phyloP scores from a whole-genome alignment of 2,797 vertebrate genomes.

The Telmatherina bonti region DNA sequence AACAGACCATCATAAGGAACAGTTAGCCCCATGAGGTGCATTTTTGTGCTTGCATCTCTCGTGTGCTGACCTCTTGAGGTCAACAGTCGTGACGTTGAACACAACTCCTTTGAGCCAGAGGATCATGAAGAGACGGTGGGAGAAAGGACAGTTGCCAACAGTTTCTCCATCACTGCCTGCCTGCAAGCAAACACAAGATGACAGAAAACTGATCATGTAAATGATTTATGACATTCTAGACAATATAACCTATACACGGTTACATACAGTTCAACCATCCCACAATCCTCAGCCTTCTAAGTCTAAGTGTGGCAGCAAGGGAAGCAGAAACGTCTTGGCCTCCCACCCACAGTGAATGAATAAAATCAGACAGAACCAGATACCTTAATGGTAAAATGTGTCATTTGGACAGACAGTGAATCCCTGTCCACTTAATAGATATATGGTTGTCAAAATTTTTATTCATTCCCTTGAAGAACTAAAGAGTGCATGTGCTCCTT shows the following conservation, averaged over 20 bases:
- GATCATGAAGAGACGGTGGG: constrained; percentile 99
- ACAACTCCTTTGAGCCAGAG: constrained; percentile 99
- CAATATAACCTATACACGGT: not conserved
- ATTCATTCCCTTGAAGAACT: not conserved
- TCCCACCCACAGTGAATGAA: not conserved
- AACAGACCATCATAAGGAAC: not conserved
- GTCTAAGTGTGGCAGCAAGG: not conserved
- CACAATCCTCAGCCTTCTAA: not conserved
- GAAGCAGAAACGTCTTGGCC: not conserved
- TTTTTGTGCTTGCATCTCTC: not conserved
- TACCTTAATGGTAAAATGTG: not conserved
- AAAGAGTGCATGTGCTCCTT: not conserved
- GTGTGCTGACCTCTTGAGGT: constrained; percentile 91
- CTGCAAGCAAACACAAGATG: constrained; percentile 70
- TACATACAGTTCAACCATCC: not conserved
- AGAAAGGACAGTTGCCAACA: constrained; percentile 98
- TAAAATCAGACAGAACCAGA: not conserved
- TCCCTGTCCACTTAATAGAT: no score
- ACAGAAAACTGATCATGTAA: not conserved
- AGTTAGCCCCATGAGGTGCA: rapidly evolving
- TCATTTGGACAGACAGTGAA: not conserved
- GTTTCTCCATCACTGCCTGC: constrained; percentile 97
- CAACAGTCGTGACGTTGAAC: constrained; percentile 98
- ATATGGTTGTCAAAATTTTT: not conserved
- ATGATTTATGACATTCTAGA: not conserved